phyloP scores from a whole-genome alignment of 2,888 invertebrate genomes.

The Stenodema calcarata region DNA sequence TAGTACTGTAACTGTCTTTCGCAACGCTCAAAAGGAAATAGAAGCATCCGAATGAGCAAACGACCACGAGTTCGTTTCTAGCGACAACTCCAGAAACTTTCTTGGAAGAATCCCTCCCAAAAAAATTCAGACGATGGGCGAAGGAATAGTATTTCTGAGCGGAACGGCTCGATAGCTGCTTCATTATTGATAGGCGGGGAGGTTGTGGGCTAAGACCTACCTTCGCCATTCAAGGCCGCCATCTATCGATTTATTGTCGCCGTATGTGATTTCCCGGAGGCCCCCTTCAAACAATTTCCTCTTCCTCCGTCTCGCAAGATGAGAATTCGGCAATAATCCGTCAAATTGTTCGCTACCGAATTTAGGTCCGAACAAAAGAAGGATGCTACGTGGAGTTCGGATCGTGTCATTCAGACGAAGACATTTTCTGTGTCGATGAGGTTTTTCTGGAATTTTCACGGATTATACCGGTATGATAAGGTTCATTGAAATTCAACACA shows the following conservation, averaged over 20 bases:
- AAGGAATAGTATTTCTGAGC: slow-evolving; percentile 1
- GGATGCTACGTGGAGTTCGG: too few species aligned
- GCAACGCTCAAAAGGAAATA: neutral
- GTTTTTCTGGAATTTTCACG: too few species aligned
- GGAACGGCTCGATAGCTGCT: slow-evolving; percentile 23
- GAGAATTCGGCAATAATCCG: too few species aligned
- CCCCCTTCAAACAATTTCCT: neutral
- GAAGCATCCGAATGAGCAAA: neutral
- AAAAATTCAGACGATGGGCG: neutral
- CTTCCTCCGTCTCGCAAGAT: neutral
- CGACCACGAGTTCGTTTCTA: neutral
- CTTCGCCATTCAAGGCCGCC: slow-evolving; percentile 22
- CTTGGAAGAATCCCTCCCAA: neutral
- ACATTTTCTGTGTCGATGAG: too few species aligned
- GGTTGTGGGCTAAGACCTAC: slow-evolving; percentile 8
- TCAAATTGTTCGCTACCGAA: too few species aligned
- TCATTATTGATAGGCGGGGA: slow-evolving; percentile 33
- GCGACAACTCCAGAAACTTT: neutral
- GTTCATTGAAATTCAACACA: too few species aligned
- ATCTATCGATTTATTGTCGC: slow-evolving; percentile 12
- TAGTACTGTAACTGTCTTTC: too few species aligned
- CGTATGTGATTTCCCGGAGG: slow-evolving; percentile 30
- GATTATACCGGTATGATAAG: too few species aligned
- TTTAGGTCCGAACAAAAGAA: too few species aligned
- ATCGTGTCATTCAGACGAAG: too few species aligned